Evolutionary conservation across 2,113 vertebrate species (phyloP), one percentile per base, ranked within the genome.

Genomic region (Donacobius atricapilla): DNA sequence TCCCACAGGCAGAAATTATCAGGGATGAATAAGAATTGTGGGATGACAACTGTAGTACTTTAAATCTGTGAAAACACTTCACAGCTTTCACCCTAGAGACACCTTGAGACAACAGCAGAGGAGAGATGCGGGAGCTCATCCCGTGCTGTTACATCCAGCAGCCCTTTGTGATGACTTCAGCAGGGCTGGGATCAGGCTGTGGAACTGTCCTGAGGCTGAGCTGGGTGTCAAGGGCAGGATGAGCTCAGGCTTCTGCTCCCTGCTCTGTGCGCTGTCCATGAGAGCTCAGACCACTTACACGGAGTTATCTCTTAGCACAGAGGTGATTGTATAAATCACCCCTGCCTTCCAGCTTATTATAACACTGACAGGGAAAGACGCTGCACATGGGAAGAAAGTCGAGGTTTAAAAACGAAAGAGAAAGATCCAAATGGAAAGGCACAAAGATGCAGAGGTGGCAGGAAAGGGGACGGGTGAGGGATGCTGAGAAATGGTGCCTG

Each of bases 1-100:
- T 94, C 92, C 93, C 90, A 94, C 87, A 37, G 88, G 71, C 79
- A 76, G 61, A 88, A 87, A 95, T 90, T 68, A 90, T 39, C 84
- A 48, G 89, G 79, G 54, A 65, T 92, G 93, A 94, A 70, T 93
- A 90, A 94, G 81, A 80, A 68, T 68, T 45, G 84, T 84, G 63
- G 72, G 84, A 95, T 96, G 89, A 68, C 79, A 94, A 63, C 24
- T 47, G 3, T 47, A 77, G 83, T 91, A 35, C 83, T 86, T 95
- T 70, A 77, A 66, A 91, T 75, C 87, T 90, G 73, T 37, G 83
- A 79, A 81, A 94, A 82, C 66, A 30, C 47, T 92, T 77, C 75
- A 78, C 66, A 64, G 3, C 44, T 88, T 68, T 83, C 57, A 84
- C 92, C 63, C 72, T 39, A 22, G 93, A 87, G 90, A 77, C 76